Base-by-base conservation (phyloP, 2,113 vertebrate genomes). In the Lonchura striata region DNA sequence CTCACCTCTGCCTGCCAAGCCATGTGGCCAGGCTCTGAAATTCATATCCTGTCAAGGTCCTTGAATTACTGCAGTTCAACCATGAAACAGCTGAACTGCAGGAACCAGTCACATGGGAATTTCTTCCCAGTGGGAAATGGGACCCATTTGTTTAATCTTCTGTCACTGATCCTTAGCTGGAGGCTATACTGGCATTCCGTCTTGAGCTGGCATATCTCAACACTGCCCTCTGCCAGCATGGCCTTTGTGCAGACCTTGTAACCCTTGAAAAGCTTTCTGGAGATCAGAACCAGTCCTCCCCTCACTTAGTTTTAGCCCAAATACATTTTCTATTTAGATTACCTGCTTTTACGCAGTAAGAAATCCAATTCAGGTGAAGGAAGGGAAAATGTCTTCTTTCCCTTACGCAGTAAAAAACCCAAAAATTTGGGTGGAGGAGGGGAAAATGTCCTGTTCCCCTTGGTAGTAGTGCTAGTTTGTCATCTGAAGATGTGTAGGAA, bases 161-260 rank as follows among this genome's bases (percentile, higher is more conserved):
- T 44, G 24, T 47, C 37, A 30, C 27, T 56, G 35, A 11, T 69
- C 16, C 1, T 42, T 41, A 24, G 33, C 31, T 56, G 27, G 63
- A 61, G 41, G 61, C 7, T 46, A 6, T 1, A 0, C 19, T 50
- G 44, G 49, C 22, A 30, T n/a, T 64, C 31, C 28, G 9, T 19
- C 42, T 81, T 35, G 31, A 89, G 41, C n/a, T 28, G 41, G 41
- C 27, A 64, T 15, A 39, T 86, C 81, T 83, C 37, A n/a, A 44
- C 17, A 2, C n/a, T 72, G 35, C 30, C 24, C 6, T 31, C 37
- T 59, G n/a, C 42, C 25, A 75, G 31, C 41, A 56, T 0, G 0
- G 21, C 52, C 27, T 56, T n/a, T 9, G 1, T 59, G 35, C 37
- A 31, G 59, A 10, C 0, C 0, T n/a, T 14, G 20, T n/a, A 9